Percentiles rank a stretch among this genome's conserved stretches.
These are phyloP conservation scores for Andrena hattorfiana DNA, from an alignment of 2,888 invertebrate species.

Conservation along the genomic window DNA sequence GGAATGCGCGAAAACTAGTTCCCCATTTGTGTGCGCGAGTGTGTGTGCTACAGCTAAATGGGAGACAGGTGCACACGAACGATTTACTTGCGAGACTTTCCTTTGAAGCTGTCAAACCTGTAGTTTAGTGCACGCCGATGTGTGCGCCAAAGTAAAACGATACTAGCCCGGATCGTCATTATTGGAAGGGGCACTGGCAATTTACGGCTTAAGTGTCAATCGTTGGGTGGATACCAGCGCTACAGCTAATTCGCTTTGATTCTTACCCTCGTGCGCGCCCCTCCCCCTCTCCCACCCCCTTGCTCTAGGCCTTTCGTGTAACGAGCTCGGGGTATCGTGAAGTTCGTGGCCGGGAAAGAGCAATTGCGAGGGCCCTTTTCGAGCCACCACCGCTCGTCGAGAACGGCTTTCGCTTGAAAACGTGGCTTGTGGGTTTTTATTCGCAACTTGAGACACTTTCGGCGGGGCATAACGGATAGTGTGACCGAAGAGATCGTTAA, in stretches of 20 bases:
- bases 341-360: constrained; percentile 10
- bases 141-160: constrained; percentile 28
- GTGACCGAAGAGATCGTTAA: not conserved
- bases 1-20: constrained; percentile 19
- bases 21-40: not conserved
- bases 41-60: not conserved
- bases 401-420: not conserved
- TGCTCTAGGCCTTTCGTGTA: constrained; percentile 3
- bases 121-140: constrained; percentile 30
- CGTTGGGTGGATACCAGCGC: constrained; percentile 36
- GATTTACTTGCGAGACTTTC: constrained; percentile 27
- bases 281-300: not conserved
- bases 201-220: constrained; percentile 61
- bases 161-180: constrained; percentile 36
- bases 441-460: not conserved
- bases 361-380: constrained; percentile 21
- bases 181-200: constrained; percentile 44
- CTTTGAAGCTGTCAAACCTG: constrained; percentile 42
- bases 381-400: not conserved
- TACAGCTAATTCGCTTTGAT: constrained; percentile 47
- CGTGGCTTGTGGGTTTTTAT: not conserved
- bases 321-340: not conserved
- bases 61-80: not conserved
- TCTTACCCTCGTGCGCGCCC: constrained; percentile 31
- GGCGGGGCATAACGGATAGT: not conserved